Percentiles rank a stretch among this genome's conserved stretches.
Conservation (phyloP, 2,113 vertebrate genomes). For the Sylvicapra grimmia region DNA sequence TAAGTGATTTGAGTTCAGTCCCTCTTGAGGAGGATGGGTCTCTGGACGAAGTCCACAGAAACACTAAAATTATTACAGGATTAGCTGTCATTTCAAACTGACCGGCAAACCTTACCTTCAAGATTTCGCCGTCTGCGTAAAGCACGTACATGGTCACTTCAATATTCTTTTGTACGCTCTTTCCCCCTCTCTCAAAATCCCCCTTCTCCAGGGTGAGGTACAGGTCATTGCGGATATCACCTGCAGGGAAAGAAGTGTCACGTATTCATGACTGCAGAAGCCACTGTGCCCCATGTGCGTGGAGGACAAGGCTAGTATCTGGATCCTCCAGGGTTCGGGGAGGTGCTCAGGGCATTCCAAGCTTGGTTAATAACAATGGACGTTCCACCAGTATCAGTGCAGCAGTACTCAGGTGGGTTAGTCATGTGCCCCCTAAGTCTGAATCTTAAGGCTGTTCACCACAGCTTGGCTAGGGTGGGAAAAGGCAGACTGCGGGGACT, state of each 20-base stretch:
- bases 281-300: background rate
- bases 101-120: conserved; percentile 78
- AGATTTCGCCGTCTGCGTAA: conserved; percentile 93
- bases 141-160: conserved; percentile 95
- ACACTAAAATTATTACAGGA: background rate
- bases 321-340: conserved; percentile 58
- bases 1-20: background rate
- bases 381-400: conserved; percentile 55
- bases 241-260: conserved; percentile 71
- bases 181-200: conserved; percentile 97
- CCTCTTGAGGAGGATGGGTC: background rate
- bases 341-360: conserved; percentile 76
- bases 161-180: conserved; percentile 99
- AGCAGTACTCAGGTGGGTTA: conserved; percentile 69
- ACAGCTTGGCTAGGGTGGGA: background rate
- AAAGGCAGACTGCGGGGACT: background rate
- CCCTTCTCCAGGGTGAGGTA: conserved; percentile 95
- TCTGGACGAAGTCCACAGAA: background rate
- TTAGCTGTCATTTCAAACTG: background rate
- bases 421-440: conserved; percentile 69
- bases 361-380: conserved; percentile 81
- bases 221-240: conserved; percentile 95
- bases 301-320: conserved; percentile 32
- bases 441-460: conserved; percentile 34
- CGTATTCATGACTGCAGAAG: background rate